Evolutionary conservation across 53 echinoderm and acorn worm species (phyloP).

Genomic region (Patiria pectinifera): DNA sequence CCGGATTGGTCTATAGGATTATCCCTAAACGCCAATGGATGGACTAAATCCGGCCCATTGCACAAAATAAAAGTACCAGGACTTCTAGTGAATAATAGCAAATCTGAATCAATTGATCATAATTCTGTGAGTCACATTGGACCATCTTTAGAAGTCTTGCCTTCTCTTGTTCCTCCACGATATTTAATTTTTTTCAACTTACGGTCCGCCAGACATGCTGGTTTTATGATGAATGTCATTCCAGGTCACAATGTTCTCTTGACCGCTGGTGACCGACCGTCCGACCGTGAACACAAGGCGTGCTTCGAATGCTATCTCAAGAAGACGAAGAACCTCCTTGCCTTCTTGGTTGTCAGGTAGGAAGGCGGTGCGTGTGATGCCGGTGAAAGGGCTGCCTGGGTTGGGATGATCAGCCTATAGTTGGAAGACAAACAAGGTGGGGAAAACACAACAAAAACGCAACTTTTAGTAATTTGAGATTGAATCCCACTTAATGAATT

Average conservation of each 20-base stretch:
- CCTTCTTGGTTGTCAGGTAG: slow-evolving; percentile 62
- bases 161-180: no score
- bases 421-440: background rate
- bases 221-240: slow-evolving; percentile 75
- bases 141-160: no score
- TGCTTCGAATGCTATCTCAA: slow-evolving; percentile 59
- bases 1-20: no score
- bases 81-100: no score
- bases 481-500: no score
- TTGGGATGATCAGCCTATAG: slow-evolving; percentile 51
- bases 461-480: no score
- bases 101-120: no score
- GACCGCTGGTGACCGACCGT: slow-evolving; percentile 51
- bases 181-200: background rate
- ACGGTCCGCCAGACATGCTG: slow-evolving; percentile 51
- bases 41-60: no score
- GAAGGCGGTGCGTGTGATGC: slow-evolving; percentile 45
- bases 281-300: slow-evolving; percentile 64
- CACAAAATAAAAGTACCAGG: no score
- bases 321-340: slow-evolving; percentile 41
- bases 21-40: no score
- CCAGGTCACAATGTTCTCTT: slow-evolving; percentile 53
- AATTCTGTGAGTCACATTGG: no score
- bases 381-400: slow-evolving; percentile 37
- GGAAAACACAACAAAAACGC: background rate